These are phyloP conservation scores for Gnathonemus echidnorhynchus DNA, from an alignment of 2,113 vertebrate species.

Conservation along the genomic window DNA sequence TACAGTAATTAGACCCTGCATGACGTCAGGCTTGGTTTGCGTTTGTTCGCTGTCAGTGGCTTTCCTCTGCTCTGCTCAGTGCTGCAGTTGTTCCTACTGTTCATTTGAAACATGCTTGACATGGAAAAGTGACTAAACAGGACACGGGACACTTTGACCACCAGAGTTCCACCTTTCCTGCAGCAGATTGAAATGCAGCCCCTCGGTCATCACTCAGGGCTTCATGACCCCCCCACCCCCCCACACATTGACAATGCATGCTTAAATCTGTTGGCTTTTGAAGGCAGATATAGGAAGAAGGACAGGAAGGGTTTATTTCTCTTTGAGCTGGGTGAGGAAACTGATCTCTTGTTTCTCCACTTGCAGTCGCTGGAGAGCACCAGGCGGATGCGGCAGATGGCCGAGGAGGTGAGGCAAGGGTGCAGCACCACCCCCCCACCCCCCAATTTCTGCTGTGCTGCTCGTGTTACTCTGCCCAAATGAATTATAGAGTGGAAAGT, in stretches of 20 bases:
- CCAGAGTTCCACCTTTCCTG: background rate
- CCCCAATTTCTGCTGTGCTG: background rate
- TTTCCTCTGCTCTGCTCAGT: background rate
- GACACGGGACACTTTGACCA: background rate
- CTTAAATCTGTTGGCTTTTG: background rate
- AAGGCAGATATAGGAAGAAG: background rate
- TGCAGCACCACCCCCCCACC: too few species aligned
- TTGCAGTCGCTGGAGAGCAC: constrained; percentile 16
- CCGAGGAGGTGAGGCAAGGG: constrained; percentile 4
- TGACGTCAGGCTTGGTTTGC: background rate
- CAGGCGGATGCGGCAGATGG: constrained; percentile 4
- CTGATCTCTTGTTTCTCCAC: background rate
- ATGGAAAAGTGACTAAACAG: background rate
- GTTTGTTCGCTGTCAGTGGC: background rate
- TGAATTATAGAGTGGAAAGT: background rate
- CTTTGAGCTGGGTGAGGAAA: background rate
- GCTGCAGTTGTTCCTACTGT: background rate
- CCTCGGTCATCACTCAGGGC: background rate
- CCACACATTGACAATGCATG: background rate
- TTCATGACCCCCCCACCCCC: background rate
- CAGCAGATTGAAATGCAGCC: background rate
- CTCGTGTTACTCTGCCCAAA: background rate
- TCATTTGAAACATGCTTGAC: background rate
- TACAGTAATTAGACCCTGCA: background rate
- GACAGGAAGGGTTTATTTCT: background rate